A percentile compares a stretch with the other conserved stretches of the same genome.
Conservation (phyloP, 2,888 invertebrate species). For the Abscondita cerata region DNA sequence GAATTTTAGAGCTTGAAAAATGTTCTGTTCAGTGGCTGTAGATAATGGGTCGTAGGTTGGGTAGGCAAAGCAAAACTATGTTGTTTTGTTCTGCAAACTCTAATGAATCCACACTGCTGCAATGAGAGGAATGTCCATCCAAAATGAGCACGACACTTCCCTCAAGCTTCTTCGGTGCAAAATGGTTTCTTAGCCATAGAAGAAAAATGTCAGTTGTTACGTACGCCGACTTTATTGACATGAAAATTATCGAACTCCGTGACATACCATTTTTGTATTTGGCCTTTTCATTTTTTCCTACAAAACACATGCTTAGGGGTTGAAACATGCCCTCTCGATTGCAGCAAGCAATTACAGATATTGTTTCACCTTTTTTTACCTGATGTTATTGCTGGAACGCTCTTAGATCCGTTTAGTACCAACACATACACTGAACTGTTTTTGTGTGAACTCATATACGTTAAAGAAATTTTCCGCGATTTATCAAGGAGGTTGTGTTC, state of each 20-base stretch:
- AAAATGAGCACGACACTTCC: neutral
- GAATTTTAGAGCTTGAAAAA: neutral
- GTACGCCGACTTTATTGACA: neutral
- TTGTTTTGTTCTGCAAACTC: neutral
- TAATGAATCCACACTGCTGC: neutral
- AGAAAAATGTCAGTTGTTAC: neutral
- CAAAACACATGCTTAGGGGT: neutral
- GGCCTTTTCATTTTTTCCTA: neutral
- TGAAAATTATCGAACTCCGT: neutral
- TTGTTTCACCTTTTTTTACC: neutral
- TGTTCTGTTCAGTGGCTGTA: neutral
- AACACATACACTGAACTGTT: neutral
- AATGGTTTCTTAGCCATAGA: too few species aligned
- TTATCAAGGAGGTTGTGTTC: too few species aligned
- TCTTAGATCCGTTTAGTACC: neutral
- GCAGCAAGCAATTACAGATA: neutral
- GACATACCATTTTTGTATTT: neutral
- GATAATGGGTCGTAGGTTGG: neutral
- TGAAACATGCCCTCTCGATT: neutral
- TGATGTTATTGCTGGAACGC: neutral
- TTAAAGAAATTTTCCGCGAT: neutral
- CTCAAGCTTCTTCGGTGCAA: too few species aligned
- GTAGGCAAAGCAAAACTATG: neutral
- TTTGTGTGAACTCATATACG: neutral
- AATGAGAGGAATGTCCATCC: neutral